Evolutionary conservation across 2,888 invertebrate genomes (phyloP), one percentile per base, ranked within the genome.

Genomic region (Euplexia lucipara): DNA sequence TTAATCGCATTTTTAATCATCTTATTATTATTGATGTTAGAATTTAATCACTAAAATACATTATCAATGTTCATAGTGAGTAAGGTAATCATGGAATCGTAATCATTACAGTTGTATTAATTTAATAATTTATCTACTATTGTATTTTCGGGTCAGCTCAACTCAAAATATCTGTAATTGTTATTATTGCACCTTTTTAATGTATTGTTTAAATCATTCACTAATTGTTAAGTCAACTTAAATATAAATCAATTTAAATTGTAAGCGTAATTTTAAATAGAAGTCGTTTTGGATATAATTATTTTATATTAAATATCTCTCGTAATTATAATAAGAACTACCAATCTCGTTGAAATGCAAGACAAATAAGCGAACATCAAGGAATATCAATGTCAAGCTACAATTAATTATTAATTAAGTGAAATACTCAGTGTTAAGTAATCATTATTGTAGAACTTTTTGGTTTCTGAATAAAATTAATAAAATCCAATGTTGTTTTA

Each of bases 61-160:
- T 16, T 66, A 44, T 53, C 34, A 20, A 37, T 44, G 44, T 35
- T 61, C 16, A 32, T 64, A 66, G 65, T 26, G 5, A 16, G 30
- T 72, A 64, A 63, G 65, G 12, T 10, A 41, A 8, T 42, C 20
- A 45, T n/a, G 42, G 5, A 61, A 60, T n/a, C 71, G 35, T 64
- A 72, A 63, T 37, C 54, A 4, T 22, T 44, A 2, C n/a, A n/a
- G n/a, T n/a, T 14, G 22, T 59, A 30, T 48, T 49, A n/a, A 32
- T 48, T 48, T 30, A 41, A 35, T 49, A 18, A 41, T 20, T 49
- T 41, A 30, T 18, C 8, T 18, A 4, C 14, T 44, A 49, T 35
- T 41, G 35, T 52, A 42, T 42, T n/a, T 7, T 42, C 54, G 65
- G 54, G 78, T 77, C 71, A 72, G 64, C 64, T 76, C 51, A 12